Evolutionary conservation across 1,140 invertebrate species (phyloP), one percentile per base, ranked within the genome.

Genomic region (Pteromalus puparum): DNA sequence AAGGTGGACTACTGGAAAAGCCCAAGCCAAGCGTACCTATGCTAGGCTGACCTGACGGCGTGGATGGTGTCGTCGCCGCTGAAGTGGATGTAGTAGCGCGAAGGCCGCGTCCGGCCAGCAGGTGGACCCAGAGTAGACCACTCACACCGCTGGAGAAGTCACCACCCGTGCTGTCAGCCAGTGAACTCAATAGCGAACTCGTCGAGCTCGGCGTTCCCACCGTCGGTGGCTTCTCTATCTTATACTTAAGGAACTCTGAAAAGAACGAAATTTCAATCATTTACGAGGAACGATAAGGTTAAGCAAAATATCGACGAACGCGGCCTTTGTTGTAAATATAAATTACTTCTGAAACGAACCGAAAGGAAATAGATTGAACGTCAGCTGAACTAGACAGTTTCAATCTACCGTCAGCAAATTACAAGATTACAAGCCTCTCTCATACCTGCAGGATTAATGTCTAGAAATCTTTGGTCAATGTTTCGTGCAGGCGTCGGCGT

Each of bases 211-310:
- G 92, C 61, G 92, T 93, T n/a, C 93, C 93, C 7, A 93, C 94
- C 72, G 94, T 91, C 5, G 94, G 93, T 13, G 96, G 95, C 90
- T 97, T 97, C 88, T 98, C 97, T 90, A 97, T 95, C 93, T 98
- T 98, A 93, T 98, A 98, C 93, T 98, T 98, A 88, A 97, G 94
- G 92, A 98, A 98, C 93, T 98, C 97, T 95, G 92, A 26, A 88
- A 15, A 21, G 18, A 7, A 61, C 4, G 18, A n/a, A 61, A 61
- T 21, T 21, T 61, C 53, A 6, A 61, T n/a, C 7, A n/a, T n/a
- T n/a, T n/a, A n/a, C n/a, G n/a, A n/a, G n/a, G n/a, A n/a, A n/a
- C n/a, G n/a, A n/a, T n/a, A n/a, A n/a, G n/a, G n/a, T n/a, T n/a
- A n/a, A n/a, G 48, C 30, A 5, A 30, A 30, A 30, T 30, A 30